Percentiles rank a stretch among this genome's conserved stretches.
phyloP scores from a whole-genome alignment of 1,140 invertebrate genomes.

The Magallana angulata region DNA sequence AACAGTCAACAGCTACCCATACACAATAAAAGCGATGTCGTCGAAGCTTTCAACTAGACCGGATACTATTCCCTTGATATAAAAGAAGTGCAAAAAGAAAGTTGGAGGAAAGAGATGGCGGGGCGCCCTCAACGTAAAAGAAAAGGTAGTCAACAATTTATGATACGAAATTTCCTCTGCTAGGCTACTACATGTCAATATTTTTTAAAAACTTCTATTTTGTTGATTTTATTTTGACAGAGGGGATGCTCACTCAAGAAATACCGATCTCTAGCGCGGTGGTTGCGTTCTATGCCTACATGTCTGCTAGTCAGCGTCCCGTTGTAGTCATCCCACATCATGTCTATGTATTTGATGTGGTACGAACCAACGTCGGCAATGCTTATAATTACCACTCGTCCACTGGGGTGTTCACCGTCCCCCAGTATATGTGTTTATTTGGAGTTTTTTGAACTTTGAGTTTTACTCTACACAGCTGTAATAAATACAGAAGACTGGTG shows the following conservation, averaged over 20 bases:
- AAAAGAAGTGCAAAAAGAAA: too few relatives aligned
- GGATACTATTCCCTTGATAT: too few relatives aligned
- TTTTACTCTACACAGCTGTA: background rate
- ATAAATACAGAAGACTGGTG: background rate
- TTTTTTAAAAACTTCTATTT: too few relatives aligned
- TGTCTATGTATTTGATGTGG: background rate
- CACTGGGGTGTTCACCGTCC: background rate
- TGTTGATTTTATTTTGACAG: background rate
- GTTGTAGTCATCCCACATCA: background rate
- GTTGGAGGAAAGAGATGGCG: too few relatives aligned
- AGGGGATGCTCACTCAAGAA: background rate
- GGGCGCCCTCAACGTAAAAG: too few relatives aligned
- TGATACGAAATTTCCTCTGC: too few relatives aligned
- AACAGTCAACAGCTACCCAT: too few relatives aligned
- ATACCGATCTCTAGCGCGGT: background rate
- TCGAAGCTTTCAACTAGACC: too few relatives aligned
- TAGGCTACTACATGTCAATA: too few relatives aligned
- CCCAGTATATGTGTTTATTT: background rate
- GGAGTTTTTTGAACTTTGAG: background rate
- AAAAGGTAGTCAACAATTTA: too few relatives aligned
- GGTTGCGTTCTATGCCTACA: background rate
- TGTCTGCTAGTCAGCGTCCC: background rate
- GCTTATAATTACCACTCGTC: background rate
- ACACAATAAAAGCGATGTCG: too few relatives aligned
- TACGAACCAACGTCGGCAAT: background rate